Percentiles rank a stretch among this genome's conserved stretches.
These are phyloP conservation scores for Menidia beryllina DNA, from an alignment of 2,113 vertebrate species.

Conservation along the genomic window DNA sequence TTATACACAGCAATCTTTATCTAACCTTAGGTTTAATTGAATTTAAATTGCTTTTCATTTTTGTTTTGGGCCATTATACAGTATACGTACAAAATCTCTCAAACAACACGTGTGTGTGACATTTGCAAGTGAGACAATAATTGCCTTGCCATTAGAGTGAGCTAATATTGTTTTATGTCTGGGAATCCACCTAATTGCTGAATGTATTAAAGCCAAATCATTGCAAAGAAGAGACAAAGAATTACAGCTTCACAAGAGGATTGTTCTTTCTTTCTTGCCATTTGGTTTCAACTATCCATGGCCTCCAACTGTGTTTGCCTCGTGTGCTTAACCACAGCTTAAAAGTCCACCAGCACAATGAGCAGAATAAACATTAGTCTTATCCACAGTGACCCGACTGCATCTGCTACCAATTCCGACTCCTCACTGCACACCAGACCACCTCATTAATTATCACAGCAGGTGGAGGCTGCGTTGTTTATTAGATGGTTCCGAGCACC, in stretches of 20 bases:
- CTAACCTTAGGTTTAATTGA: not conserved
- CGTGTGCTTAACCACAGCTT: constrained; percentile 22
- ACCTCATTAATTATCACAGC: constrained; percentile 76
- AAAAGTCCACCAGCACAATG: constrained; percentile 44
- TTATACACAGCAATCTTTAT: too few species aligned
- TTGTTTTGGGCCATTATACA: not conserved
- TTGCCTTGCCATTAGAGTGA: not conserved
- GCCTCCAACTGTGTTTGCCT: constrained; percentile 24
- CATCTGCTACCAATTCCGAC: constrained; percentile 46
- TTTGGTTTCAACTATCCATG: constrained; percentile 15
- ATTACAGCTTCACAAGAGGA: not conserved
- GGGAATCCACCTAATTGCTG: not conserved
- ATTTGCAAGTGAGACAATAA: not conserved
- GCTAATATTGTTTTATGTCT: not conserved
- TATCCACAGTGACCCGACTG: constrained; percentile 49
- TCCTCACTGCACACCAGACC: constrained; percentile 53
- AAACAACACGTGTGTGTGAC: not conserved
- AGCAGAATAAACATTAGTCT: constrained; percentile 39
- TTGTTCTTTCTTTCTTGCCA: not conserved
- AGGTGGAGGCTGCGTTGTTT: constrained; percentile 60
- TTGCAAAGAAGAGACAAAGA: not conserved
- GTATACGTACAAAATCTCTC: not conserved
- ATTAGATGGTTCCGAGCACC: constrained; percentile 67
- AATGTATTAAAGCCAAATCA: not conserved
- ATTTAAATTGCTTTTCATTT: not conserved